These are phyloP conservation scores for Dromas ardeola DNA, from an alignment of 2,113 vertebrate genomes.

Conservation along the genomic window DNA sequence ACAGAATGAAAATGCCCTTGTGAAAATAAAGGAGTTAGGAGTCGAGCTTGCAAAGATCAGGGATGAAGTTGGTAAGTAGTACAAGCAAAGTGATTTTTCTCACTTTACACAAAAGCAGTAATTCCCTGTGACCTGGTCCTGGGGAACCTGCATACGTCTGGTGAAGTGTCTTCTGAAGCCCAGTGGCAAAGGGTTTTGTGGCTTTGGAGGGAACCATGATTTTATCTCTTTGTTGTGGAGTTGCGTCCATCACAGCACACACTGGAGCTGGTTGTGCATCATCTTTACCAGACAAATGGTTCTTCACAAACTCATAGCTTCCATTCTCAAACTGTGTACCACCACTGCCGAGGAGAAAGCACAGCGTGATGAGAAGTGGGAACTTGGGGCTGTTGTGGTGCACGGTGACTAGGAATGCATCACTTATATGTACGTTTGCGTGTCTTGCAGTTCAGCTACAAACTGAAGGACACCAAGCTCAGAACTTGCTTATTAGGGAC, in stretches of 20 bases:
- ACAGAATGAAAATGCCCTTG: slow-evolving; percentile 88
- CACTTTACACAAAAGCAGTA: background rate
- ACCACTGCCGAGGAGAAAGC: background rate
- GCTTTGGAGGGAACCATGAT: background rate
- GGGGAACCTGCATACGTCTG: background rate
- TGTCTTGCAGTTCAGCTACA: background rate
- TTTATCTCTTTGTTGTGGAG: background rate
- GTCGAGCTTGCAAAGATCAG: slow-evolving; percentile 90
- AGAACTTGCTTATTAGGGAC: background rate
- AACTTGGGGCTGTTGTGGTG: background rate
- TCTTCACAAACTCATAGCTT: background rate
- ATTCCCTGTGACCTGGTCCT: background rate
- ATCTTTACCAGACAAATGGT: background rate
- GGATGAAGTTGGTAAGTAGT: slow-evolving; percentile 96
- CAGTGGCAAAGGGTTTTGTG: background rate
- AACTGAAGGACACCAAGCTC: background rate
- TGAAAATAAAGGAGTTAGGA: slow-evolving; percentile 90
- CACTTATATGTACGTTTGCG: rapidly evolving
- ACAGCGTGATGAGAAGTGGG: background rate
- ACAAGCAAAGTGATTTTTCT: slow-evolving; percentile 9
- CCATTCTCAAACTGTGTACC: background rate
- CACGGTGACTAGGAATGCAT: background rate
- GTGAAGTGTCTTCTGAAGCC: background rate
- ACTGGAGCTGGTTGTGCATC: background rate
- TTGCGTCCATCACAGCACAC: background rate